These are phyloP conservation scores for Tenthredo notha DNA, from an alignment of 2,888 invertebrate genomes.

Conservation along the genomic window DNA sequence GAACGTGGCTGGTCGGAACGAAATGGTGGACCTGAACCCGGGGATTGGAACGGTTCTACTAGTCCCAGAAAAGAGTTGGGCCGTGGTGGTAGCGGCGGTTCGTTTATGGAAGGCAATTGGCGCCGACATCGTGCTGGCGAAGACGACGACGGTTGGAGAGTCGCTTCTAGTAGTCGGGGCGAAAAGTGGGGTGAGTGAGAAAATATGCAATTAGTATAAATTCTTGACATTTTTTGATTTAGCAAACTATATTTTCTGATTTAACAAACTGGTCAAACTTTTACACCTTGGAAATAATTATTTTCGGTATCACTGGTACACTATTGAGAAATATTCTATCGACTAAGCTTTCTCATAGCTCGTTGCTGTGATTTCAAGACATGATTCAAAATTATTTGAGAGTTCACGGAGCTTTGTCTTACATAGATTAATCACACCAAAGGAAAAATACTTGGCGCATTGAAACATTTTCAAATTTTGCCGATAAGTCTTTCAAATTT, in stretches of 20 bases:
- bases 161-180: constrained; percentile 74
- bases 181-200: constrained; percentile 81
- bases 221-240: constrained; percentile 7
- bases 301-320: too few species aligned
- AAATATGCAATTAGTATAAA: not conserved
- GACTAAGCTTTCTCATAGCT: too few species aligned
- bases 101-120: constrained; percentile 79
- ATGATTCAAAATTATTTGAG: too few species aligned
- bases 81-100: constrained; percentile 76
- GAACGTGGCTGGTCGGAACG: constrained; percentile 81
- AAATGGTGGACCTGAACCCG: constrained; percentile 79
- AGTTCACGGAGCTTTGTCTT: too few species aligned
- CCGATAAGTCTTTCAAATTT: too few species aligned
- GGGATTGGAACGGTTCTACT: constrained; percentile 80
- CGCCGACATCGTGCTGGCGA: constrained; percentile 79
- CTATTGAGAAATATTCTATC: too few species aligned
- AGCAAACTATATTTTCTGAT: constrained; percentile 10
- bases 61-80: constrained; percentile 82
- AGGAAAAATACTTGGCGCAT: too few species aligned
- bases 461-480: too few species aligned
- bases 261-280: not conserved
- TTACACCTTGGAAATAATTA: too few species aligned
- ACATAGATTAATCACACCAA: too few species aligned
- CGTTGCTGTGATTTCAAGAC: too few species aligned
- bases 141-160: constrained; percentile 81